Base-by-base conservation (phyloP, 1,140 invertebrate genomes). In the Maniola jurtina region DNA sequence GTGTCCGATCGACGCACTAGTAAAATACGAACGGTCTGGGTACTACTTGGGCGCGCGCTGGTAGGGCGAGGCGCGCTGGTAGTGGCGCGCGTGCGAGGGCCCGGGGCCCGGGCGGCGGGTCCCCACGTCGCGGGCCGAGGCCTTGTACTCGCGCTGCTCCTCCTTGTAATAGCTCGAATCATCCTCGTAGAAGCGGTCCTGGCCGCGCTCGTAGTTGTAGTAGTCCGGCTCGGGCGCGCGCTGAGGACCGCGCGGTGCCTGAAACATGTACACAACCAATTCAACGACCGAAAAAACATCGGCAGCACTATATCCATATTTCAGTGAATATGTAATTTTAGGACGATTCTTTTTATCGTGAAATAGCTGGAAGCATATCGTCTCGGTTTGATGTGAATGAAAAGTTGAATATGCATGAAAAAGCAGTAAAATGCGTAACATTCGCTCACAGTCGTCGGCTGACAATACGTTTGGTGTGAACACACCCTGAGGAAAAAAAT, bases 101-200 rank as follows among this genome's bases (percentile, higher is more conserved):
- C 63, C 14, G 42, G 68, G 74, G n/a, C 75, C 73, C 10, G 75
- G 71, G 15, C 85, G 76, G 6, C 87, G 77, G 15, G 80, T 84
- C 71, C 84, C 85, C 68, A 89, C 85, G 6, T 86, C 84, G 35
- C 84, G 79, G 7, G 76, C 70, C 2, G 76, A 66, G 9, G 76
- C 34, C 73, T 89, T 88, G 80, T 79, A 89, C 45, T 88, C 86
- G 52, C 81, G 77, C 13, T 61, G 35, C 15, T 84, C 82, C 7
- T 84, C 81, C 78, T 87, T 85, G 70, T 87, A 83, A 75, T 83
- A 85, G 16, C 59, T 10, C 14, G 56, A 9, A 6, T 84, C 86
- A 15, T 89, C 86, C 15, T 84, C 81, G 74, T 85, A 87, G 79
- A 79, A 88, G 34, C 80, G 81, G 1, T 89, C 84, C 61, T 69